Evolutionary conservation across 2,797 vertebrate genomes (phyloP), one percentile per base, ranked within the genome.

Genomic region (Carduelis carduelis): DNA sequence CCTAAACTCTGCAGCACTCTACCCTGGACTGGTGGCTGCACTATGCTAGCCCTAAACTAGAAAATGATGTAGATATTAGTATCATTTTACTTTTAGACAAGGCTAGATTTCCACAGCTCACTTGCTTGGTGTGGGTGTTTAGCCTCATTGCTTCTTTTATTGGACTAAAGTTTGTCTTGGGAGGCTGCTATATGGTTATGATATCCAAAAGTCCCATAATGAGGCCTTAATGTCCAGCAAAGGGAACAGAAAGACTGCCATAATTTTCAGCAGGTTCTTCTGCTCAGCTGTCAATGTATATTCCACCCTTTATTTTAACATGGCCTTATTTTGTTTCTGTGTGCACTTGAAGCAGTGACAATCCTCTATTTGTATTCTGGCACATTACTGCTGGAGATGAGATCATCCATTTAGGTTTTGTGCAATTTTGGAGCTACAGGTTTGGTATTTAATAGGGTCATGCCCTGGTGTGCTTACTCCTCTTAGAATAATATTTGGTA

Each of bases 371-470:
- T 90, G 85, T 95, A 92, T 94, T 89, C 94, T 88, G 61, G 82
- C 74, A 83, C 70, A 46, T 78, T 66, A 61, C 55, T 35, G 61
- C 39, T 69, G 10, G 1, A 80, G 77, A 89, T 89, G 89, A 94
- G 95, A 94, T 95, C 90, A 95, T 94, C 61, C 70, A 74, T 87
- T 53, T 90, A 89, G 39, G 86, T 78, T 95, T 85, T 88, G 74
- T 86, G 78, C 86, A 87, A 2, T 77, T 96, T 94, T 89, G 35
- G 44, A 91, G 56, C 86, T 93, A 87, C 90, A 93, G 86, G 82
- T 87, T 88, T 93, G 91, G 50, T 91, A 85, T 91, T 95, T 94
- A 92, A 95, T 85, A 92, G 80, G 90, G 89, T 96, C 92, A 78
- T 74, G 71, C 53, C 79, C 88, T 82, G 64, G 50, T 87, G 47